A percentile compares a stretch with the other conserved stretches of the same genome.
These are phyloP conservation scores for Callorhinus ursinus DNA, from an alignment of 2,113 vertebrate species.

Conservation along the genomic window DNA sequence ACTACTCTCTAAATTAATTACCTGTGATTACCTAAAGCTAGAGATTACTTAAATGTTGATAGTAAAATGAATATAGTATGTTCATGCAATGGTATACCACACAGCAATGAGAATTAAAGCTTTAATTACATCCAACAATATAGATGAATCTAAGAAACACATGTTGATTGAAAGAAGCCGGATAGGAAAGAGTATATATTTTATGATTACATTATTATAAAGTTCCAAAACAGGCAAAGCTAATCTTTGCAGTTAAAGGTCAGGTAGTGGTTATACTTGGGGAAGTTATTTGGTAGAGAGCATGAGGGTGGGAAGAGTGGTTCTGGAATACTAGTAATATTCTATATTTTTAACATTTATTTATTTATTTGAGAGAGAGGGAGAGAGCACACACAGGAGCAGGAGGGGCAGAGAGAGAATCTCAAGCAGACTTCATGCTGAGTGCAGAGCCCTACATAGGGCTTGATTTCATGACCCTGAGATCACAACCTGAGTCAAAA, in stretches of 20 bases:
- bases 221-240: not conserved
- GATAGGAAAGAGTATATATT: not conserved
- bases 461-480: not conserved
- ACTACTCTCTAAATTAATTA: not conserved
- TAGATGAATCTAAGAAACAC: not conserved
- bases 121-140: not conserved
- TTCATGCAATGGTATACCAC: not conserved
- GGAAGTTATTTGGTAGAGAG: not conserved
- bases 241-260: not conserved
- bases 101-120: not conserved
- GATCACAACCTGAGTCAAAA: not conserved
- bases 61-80: not conserved
- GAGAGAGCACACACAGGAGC: not conserved
- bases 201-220: not conserved
- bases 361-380: not conserved
- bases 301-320: not conserved
- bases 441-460: not conserved
- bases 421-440: not conserved
- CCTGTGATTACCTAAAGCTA: not conserved
- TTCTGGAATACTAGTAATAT: not conserved
- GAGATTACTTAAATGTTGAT: not conserved
- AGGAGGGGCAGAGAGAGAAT: not conserved
- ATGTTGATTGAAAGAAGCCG: not conserved
- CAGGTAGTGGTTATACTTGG: not conserved
- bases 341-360: not conserved